Base-by-base conservation (phyloP, 2,113 vertebrate species). In the Callipepla squamata region DNA sequence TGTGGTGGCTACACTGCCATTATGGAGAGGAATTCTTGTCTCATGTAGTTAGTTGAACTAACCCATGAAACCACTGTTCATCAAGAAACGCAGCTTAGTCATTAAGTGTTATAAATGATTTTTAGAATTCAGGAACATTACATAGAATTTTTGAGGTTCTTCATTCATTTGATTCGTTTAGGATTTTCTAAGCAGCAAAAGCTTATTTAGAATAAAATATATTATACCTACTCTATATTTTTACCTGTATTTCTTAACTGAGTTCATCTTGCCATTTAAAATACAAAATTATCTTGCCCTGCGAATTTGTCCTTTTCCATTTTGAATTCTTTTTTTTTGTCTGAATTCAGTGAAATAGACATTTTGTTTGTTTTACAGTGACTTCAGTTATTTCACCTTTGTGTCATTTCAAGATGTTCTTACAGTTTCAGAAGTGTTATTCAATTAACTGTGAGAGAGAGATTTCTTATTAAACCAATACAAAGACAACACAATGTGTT, bases 1-100 rank as follows among this genome's bases (percentile, higher is more conserved):
- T 1, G 58, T 9, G 25, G 25, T 6, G 20, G n/a, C 21, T 57
- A 9, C 12, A 3, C 0, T 69, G 44, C 59, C 2, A 0, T 22
- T 55, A 38, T 0, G 15, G 11, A 78, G 47, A 4, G 11, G 6
- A 13, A 34, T n/a, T 21, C 66, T 1, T 9, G 34, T 40, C 63
- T 53, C 67, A 59, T 44, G 23, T 8, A 75, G 34, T 32, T 76
- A 34, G 40, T 17, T 28, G 63, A 76, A 57, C 26, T 34, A 80
- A 30, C 26, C 63, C 26, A 25, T 13, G 6, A 48, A 70, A 59
- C 28, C 28, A n/a, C 6, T 26, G 11, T 42, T 61, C 32, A 47
- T 42, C 32, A 70, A 66, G 50, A 76, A 88, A 38, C 44, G 32
- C 1, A 0, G 0, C 8, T 48, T 32, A 59, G 47, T 13, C 32